Percentiles rank a stretch among this genome's conserved stretches.
Evolutionary conservation across 2,113 vertebrate genomes (phyloP).

Genomic region (Heteronetta atricapilla): DNA sequence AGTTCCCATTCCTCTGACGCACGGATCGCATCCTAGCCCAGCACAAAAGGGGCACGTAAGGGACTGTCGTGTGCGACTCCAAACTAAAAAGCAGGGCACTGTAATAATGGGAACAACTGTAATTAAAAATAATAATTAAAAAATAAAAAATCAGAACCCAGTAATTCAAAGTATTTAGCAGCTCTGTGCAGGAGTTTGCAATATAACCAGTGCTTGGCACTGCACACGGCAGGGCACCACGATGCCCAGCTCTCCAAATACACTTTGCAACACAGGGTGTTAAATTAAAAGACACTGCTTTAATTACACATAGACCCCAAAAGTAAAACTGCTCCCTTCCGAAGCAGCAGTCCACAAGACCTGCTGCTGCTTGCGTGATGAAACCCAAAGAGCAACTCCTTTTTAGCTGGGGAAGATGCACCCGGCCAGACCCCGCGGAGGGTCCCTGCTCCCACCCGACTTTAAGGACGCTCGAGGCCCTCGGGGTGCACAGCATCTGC

Average conservation of each 20-base stretch:
- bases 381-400: background rate
- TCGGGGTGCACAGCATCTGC: background rate
- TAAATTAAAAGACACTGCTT: conserved; percentile 4
- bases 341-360: background rate
- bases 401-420: background rate
- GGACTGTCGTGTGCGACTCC: background rate
- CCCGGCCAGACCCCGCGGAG: rapidly evolving
- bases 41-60: background rate
- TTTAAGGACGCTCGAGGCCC: background rate
- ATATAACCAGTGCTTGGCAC: background rate
- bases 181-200: background rate
- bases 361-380: rapidly evolving
- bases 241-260: background rate
- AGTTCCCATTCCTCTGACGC: background rate
- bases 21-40: rapidly evolving
- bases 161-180: background rate
- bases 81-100: background rate
- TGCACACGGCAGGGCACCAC: background rate
- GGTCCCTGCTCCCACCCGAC: background rate
- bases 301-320: conserved; percentile 28
- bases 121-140: background rate
- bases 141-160: background rate
- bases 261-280: background rate
- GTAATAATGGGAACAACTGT: background rate
- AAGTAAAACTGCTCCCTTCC: background rate